phyloP scores from a whole-genome alignment of 30 jellyfish, hydroid and myxozoan species.

The Phacellophora camtschatica region DNA sequence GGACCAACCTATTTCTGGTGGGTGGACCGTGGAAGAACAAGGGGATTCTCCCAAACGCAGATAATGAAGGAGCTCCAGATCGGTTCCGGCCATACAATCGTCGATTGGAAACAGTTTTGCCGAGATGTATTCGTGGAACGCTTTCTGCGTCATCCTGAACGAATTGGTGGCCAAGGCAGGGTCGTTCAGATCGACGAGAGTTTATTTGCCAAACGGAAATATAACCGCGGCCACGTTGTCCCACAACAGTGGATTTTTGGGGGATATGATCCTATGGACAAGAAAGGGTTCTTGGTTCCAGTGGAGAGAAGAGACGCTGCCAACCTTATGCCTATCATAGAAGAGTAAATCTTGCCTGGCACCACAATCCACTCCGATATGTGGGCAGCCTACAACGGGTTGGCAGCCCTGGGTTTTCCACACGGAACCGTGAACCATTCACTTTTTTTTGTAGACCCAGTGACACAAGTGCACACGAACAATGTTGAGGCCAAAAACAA shows the following conservation, averaged over 20 bases:
- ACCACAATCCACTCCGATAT: constrained; percentile 33
- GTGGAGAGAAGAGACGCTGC: constrained; percentile 54
- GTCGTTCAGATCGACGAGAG: constrained; percentile 22
- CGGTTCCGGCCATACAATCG: not conserved
- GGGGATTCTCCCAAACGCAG: constrained; percentile 20
- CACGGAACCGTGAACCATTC: constrained; percentile 49
- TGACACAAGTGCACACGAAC: constrained; percentile 36
- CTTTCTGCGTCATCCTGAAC: constrained; percentile 19
- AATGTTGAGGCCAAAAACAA: constrained; percentile 15
- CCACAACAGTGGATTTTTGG: constrained; percentile 47
- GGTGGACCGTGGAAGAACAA: not conserved
- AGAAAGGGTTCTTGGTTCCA: constrained; percentile 38
- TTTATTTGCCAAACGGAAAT: constrained; percentile 36
- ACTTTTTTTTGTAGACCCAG: constrained; percentile 43
- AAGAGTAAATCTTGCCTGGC: constrained; percentile 33
- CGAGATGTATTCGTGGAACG: constrained; percentile 9
- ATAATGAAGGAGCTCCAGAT: constrained; percentile 26
- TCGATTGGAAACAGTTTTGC: constrained; percentile 52
- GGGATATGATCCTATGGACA: constrained; percentile 5
- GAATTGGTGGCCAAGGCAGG: constrained; percentile 26
- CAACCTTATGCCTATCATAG: constrained; percentile 32
- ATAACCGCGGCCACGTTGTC: constrained; percentile 50
- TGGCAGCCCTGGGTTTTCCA: constrained; percentile 12
- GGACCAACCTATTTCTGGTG: not conserved
- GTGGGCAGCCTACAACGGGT: constrained; percentile 43